Evolutionary conservation across 2,797 vertebrate genomes (phyloP).

Genomic region (Aplochiton taeniatus): DNA sequence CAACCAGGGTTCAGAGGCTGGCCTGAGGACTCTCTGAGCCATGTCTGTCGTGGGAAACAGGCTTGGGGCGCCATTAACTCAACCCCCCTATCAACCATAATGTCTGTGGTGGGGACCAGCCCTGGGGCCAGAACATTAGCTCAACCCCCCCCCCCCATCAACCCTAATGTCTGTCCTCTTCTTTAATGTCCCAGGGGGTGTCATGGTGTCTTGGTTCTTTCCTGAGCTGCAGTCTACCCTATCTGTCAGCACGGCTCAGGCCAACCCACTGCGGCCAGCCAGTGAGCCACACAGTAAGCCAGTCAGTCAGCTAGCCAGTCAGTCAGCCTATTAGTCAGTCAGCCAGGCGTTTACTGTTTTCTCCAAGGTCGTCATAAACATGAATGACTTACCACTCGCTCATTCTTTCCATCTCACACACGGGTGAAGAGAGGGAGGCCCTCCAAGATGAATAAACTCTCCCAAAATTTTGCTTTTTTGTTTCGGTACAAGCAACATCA

Average conservation of each 20-base stretch:
- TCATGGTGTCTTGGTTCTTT: conserved; percentile 50
- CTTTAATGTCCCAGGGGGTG: conserved; percentile 58
- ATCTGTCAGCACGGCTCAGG: conserved; percentile 59
- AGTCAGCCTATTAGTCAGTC: conserved; percentile 40
- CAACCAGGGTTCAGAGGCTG: too few species aligned
- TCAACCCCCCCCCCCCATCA: conserved; percentile 26
- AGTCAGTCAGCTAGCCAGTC: background rate
- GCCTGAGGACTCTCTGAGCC: too few species aligned
- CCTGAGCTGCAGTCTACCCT: conserved; percentile 37
- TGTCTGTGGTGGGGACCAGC: too few species aligned
- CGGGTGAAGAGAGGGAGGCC: background rate
- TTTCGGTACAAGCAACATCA: too few species aligned
- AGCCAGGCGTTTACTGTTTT: conserved; percentile 48
- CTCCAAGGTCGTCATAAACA: conserved; percentile 76
- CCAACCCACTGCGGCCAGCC: conserved; percentile 32
- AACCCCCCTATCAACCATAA: too few species aligned
- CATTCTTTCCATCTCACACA: conserved; percentile 66
- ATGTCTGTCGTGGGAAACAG: conserved; percentile 15
- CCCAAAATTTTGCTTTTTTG: conserved; percentile 43
- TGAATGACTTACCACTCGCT: conserved; percentile 71
- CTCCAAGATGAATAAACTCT: conserved; percentile 42
- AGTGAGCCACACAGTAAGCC: conserved; percentile 6
- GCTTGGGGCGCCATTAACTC: too few species aligned
- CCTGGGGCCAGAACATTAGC: conserved; percentile 29
- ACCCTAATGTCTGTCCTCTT: conserved; percentile 30